Evolutionary conservation across 2,113 vertebrate species (phyloP).

Genomic region (Cyrtonyx montezumae): DNA sequence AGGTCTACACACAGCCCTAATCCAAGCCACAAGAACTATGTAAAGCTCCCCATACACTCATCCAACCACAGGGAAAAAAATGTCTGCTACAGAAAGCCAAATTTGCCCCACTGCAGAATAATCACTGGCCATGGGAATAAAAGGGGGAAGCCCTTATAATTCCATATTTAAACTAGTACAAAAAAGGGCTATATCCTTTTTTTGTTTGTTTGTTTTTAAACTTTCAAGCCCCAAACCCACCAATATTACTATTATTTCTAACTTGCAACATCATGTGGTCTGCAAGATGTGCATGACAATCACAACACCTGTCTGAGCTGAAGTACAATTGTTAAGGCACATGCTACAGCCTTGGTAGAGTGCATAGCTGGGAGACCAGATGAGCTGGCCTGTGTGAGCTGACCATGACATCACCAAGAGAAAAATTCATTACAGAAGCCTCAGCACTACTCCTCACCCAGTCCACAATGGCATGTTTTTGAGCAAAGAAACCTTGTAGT

Average conservation of each 20-base stretch:
- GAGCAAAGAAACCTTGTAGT: not conserved
- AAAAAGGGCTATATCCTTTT: not conserved
- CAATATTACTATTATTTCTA: not conserved
- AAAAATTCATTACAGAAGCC: not conserved
- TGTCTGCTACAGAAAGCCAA: not conserved
- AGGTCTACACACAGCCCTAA: not conserved
- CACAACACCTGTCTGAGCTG: not conserved
- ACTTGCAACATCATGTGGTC: fast-evolving
- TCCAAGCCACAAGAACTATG: not conserved
- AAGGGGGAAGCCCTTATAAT: not conserved
- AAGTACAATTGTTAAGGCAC: not conserved
- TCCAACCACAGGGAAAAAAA: not conserved
- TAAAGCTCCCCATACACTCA: not conserved
- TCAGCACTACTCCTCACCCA: not conserved
- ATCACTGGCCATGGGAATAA: not conserved
- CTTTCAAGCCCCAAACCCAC: not conserved
- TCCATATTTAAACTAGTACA: not conserved
- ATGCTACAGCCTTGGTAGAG: fast-evolving
- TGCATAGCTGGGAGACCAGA: not conserved
- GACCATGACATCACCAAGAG: not conserved
- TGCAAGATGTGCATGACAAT: not conserved
- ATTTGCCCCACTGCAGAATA: not conserved
- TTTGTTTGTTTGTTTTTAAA: not conserved
- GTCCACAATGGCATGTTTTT: fast-evolving
- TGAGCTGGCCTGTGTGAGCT: not conserved